Base-by-base conservation (phyloP, 2,888 invertebrate species). In the Rapana venosa region DNA sequence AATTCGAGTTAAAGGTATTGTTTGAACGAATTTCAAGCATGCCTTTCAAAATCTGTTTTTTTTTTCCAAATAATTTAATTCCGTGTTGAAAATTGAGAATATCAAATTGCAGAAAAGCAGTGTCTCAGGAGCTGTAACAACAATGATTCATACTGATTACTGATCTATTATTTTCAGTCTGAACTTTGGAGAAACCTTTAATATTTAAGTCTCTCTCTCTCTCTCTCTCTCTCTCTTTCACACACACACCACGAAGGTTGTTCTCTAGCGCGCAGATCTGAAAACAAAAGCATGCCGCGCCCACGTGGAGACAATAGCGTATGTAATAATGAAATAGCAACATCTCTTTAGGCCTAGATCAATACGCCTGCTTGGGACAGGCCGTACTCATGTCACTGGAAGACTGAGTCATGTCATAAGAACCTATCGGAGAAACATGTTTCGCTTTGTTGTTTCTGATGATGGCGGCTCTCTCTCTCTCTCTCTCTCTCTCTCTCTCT, bases 401-500 rank as follows among this genome's bases (percentile, higher is more conserved):
- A 47, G 47, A 47, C 47, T 47, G 47, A 47, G 47, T 47, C 47
- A 47, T 47, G 47, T 66, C 66, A 17, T 66, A 66, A 17, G 20
- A 2, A 66, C 20, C 20, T 11, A 17, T 66, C 66, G 17, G 22
- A 17, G 17, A 22, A 66, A 66, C 11, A 22, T 15, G 20, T 66
- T 22, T 22, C 17, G 66, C 15, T 13, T 66, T 66, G 17, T 17
- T 66, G 22, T 2, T 22, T 66, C 66, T 17, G 17, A 5, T 74
- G 4, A n/a, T 13, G 20, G 26, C 26, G 26, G 8, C 74, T 74
- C 74, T 74, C 74, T 74, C 74, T 74, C 74, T 74, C 74, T 74
- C 74, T 74, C 74, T 74, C n/a, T 74, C 74, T 74, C 74, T 74
- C n/a, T 74, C 74, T 74, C 74, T 74, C n/a, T 30, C 74, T 74